Base-by-base conservation (phyloP, 2,797 vertebrate species). In the Acrocephalus scirpaceus region DNA sequence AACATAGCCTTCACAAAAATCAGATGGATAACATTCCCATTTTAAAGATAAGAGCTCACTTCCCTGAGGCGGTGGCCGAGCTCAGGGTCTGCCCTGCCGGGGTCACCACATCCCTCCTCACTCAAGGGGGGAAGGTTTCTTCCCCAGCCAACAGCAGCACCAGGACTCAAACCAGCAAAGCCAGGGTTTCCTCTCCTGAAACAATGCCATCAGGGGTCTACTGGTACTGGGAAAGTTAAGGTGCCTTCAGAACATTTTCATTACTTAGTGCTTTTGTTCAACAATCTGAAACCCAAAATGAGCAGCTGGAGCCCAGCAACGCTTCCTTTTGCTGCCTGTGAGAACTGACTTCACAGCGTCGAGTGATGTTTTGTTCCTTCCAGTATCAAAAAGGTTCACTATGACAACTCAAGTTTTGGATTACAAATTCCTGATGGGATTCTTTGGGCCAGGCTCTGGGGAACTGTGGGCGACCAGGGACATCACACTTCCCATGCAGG, bases 341-440 rank as follows among this genome's bases (percentile, higher is more conserved):
- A 95, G 92, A 92, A 87, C 90, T 6, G 65, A 67, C 65, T 88
- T 71, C 3, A 60, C 51, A 71, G 89, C 30, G 95, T 81, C 64
- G 70, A 91, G 81, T 42, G 66, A 87, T n/a, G 32, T 87, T 96
- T 88, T 75, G 86, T 76, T 95, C 74, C 92, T 88, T 92, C 88
- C 95, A 67, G 93, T 74, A 95, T 67, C 96, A 91, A 95, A 97
- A 93, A 71, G 94, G 93, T 71, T 97, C 92, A 38, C 67, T 93
- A 22, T 23, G 57, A 32, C 70, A 96, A 97, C 92, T 74, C 7
- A 92, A 96, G 93, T 71, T 90, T 44, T 19, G 76, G 87, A 58
- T 93, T 94, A 88, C 54, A 67, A 95, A 84, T 86, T 83, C 64
- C 90, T 65, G 89, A 74, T 51, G 16, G 13, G 76, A 95, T 82